Evolutionary conservation across 2,797 vertebrate genomes (phyloP), one percentile per base, ranked within the genome.

Genomic region (Coreius guichenoti): DNA sequence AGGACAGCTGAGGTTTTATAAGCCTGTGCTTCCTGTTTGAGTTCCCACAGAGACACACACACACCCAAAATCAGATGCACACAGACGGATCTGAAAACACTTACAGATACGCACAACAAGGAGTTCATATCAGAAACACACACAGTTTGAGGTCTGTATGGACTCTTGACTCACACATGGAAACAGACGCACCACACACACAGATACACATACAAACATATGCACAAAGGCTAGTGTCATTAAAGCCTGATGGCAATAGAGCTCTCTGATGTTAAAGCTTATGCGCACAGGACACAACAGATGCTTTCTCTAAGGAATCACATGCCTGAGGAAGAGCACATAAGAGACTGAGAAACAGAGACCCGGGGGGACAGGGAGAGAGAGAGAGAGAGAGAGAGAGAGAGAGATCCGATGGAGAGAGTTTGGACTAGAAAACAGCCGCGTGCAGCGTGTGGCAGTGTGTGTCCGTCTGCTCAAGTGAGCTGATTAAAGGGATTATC

Each of bases 401-500:
- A 63, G 61, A 16, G 8, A 67, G 21, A 43, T n/a, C n/a, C n/a
- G 36, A 76, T 29, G 36, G 47, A 61, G 61, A 80, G 29, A 68
- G 43, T 16, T 4, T n/a, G 36, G 26, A 74, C 81, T 63, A 23
- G 16, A 82, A 61, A 74, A 31, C 54, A 43, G 9, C 26, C 58
- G 61, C n/a, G n/a, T 81, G 80, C 23, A n/a, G 63, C 61, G 21
- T 84, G 75, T 73, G 77, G 54, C 79, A 81, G 67, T 82, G 65
- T 81, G 56, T 65, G 72, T 61, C 67, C 45, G 72, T 65, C 72
- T 76, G 82, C 39, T 73, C 81, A 61, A 73, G 39, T n/a, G 58
- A 49, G 58, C 43, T 67, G 82, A 76, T 83, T 83, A 83, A 61
- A 86, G 86, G 84, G 87, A 92, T 91, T 91, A 86, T 84, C 1